Percentiles rank a stretch among this genome's conserved stretches.
phyloP scores from a whole-genome alignment of 1,140 invertebrate species.

The Microplitis demolitor region DNA sequence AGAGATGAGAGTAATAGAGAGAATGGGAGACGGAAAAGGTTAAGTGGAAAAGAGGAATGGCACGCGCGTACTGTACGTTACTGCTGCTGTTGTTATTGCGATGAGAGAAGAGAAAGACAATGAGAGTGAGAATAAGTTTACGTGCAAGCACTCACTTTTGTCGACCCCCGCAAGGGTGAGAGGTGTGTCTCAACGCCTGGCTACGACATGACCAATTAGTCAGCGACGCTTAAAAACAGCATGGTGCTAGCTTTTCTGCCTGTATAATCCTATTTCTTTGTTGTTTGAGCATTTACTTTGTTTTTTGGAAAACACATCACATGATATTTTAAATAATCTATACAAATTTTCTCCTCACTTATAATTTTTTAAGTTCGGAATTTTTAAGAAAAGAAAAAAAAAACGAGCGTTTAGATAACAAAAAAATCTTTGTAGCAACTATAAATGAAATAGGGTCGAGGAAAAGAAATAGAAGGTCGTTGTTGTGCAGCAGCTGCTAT shows the following conservation, averaged over 20 bases:
- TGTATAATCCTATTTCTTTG: not conserved
- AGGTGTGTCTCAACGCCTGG: conserved; percentile 58
- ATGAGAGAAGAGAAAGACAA: conserved; percentile 6
- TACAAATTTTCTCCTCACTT: no score
- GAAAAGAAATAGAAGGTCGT: conserved; percentile 46
- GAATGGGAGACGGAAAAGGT: conserved; percentile 18
- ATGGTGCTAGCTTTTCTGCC: conserved; percentile 35
- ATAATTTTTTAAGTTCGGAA: no score
- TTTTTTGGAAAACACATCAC: not conserved
- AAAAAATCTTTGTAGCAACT: not conserved
- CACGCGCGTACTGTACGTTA: not conserved
- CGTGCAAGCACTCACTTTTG: not conserved
- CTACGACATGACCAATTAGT: conserved; percentile 62
- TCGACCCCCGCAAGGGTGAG: conserved; percentile 33
- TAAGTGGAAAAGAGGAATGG: conserved; percentile 18
- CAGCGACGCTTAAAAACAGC: conserved; percentile 60
- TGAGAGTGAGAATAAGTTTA: conserved; percentile 10
- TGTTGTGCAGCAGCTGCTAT: conserved; percentile 60
- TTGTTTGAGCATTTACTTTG: not conserved
- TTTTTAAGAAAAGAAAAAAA: not conserved
- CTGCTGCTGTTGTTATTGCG: not conserved
- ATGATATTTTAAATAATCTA: no score
- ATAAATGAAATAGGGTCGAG: conserved; percentile 50
- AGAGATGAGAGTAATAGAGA: conserved; percentile 14
- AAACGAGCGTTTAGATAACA: not conserved